A percentile compares a stretch with the other conserved stretches of the same genome.
These are phyloP conservation scores for Antrozous pallidus DNA, from an alignment of 2,797 vertebrate species.

Conservation along the genomic window DNA sequence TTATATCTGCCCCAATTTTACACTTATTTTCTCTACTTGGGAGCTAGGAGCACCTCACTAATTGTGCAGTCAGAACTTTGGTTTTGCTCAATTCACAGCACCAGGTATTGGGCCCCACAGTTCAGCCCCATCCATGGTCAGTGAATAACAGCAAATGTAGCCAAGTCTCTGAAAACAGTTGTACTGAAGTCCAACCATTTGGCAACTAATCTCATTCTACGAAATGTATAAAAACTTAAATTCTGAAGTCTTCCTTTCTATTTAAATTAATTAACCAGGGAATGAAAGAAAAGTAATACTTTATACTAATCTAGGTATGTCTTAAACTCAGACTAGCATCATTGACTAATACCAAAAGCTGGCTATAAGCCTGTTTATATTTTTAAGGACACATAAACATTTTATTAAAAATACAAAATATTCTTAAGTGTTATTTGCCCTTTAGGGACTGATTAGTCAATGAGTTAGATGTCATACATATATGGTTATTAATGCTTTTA, in stretches of 20 bases:
- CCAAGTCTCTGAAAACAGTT: not conserved
- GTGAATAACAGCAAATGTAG: not conserved
- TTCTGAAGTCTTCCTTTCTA: not conserved
- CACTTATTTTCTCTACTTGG: not conserved
- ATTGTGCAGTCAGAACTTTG: not conserved
- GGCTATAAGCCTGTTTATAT: not conserved
- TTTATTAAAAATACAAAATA: not conserved
- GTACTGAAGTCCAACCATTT: not conserved
- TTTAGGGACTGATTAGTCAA: not conserved
- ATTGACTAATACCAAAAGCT: not conserved
- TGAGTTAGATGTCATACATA: not conserved
- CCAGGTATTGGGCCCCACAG: not conserved
- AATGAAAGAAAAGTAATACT: not conserved
- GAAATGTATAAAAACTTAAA: not conserved
- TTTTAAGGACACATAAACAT: not conserved
- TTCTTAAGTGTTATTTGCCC: not conserved
- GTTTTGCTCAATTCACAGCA: not conserved
- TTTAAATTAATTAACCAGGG: not conserved
- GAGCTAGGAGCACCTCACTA: not conserved
- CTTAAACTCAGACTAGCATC: not conserved
- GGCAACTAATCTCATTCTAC: not conserved
- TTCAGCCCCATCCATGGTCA: not conserved
- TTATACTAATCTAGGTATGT: not conserved
- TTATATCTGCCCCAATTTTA: not conserved
- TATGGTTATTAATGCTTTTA: not conserved